These are phyloP conservation scores for Tiliacea aurago DNA, from an alignment of 2,888 invertebrate species.

Conservation along the genomic window DNA sequence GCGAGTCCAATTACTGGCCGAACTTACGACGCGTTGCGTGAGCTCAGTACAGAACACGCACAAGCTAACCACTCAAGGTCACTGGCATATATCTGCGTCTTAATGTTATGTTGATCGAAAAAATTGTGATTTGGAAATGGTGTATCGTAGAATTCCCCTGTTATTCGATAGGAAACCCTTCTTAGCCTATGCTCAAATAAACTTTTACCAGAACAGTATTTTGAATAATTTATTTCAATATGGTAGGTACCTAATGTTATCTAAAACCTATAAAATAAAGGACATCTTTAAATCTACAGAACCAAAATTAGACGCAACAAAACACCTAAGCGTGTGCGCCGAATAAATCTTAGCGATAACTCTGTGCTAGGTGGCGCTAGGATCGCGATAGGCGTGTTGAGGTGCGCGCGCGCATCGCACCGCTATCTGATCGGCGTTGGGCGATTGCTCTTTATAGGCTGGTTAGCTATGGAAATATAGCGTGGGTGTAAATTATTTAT, in stretches of 20 bases:
- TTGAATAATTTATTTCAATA: too few relatives aligned
- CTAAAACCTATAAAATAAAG: constrained; percentile 27
- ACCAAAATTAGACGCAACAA: constrained; percentile 73
- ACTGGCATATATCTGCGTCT: too few relatives aligned
- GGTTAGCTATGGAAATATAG: constrained; percentile 57
- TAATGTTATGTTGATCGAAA: too few relatives aligned
- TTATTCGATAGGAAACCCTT: too few relatives aligned
- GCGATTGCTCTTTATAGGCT: constrained; percentile 73
- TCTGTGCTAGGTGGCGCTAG: constrained; percentile 77
- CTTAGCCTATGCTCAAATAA: too few relatives aligned
- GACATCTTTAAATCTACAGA: constrained; percentile 51
- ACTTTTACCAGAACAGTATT: too few relatives aligned
- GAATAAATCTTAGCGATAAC: constrained; percentile 82
- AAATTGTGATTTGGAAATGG: too few relatives aligned
- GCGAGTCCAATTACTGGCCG: too few relatives aligned
- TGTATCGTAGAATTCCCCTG: too few relatives aligned
- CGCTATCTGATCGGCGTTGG: constrained; percentile 68
- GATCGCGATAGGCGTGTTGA: constrained; percentile 76
- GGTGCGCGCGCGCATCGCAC: constrained; percentile 66
- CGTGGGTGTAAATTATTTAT: constrained; percentile 41
- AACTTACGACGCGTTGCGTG: too few relatives aligned
- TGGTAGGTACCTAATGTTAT: not conserved
- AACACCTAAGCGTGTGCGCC: constrained; percentile 68
- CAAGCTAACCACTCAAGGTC: too few relatives aligned
- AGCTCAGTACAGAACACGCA: too few relatives aligned